Conservation (phyloP, 1,140 invertebrate species). For the Pseudomyrmex cubaensis region DNA sequence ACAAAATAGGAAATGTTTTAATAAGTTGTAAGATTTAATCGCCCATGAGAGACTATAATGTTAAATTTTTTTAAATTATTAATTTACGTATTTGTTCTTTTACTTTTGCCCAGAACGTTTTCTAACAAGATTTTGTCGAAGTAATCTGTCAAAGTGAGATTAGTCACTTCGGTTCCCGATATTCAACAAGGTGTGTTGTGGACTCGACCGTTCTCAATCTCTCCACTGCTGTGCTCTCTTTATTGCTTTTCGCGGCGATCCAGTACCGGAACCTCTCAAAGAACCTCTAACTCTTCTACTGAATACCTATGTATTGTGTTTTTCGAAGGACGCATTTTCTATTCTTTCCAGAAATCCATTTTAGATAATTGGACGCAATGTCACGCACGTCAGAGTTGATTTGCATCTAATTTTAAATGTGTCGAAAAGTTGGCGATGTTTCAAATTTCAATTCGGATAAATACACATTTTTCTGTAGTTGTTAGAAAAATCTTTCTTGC, state of each 20-base stretch:
- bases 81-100: constrained; percentile 3
- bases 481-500: too few species aligned
- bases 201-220: constrained; percentile 74
- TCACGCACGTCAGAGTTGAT: background rate
- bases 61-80: constrained; percentile 9
- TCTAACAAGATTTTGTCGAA: constrained; percentile 22
- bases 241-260: constrained; percentile 67
- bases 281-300: constrained; percentile 54
- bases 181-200: constrained; percentile 30
- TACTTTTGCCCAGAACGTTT: background rate
- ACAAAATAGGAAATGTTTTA: constrained; percentile 10
- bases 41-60: background rate
- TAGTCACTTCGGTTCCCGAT: constrained; percentile 44
- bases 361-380: constrained; percentile 45
- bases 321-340: constrained; percentile 54
- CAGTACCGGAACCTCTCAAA: background rate
- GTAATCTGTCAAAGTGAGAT: constrained; percentile 44
- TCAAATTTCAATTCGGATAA: too few species aligned
- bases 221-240: constrained; percentile 70
- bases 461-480: too few species aligned
- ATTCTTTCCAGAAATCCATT: constrained; percentile 38
- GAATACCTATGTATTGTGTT: background rate
- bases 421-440: too few species aligned
- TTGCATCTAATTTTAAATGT: too few species aligned
- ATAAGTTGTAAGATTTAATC: constrained; percentile 21